Evolutionary conservation across 92 coral and sea anemone genomes (phyloP).

Genomic region (Porites evermanni): DNA sequence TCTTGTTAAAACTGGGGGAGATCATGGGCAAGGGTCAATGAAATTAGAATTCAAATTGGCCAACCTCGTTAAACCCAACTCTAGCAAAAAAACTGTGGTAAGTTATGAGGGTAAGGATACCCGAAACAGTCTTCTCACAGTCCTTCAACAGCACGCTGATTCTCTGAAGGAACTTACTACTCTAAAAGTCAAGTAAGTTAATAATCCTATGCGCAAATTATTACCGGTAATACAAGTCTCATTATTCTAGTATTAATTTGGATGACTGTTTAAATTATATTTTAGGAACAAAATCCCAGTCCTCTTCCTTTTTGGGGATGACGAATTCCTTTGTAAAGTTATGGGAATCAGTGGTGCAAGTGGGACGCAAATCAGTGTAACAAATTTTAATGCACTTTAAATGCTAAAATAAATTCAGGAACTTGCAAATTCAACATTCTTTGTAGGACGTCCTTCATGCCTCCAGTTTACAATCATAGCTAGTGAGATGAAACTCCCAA

Average conservation of each 20-base stretch:
- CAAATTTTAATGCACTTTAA: too few species aligned
- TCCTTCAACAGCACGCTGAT: slow-evolving; percentile 21
- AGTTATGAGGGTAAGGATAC: slow-evolving; percentile 17
- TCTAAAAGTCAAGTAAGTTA: slow-evolving; percentile 14
- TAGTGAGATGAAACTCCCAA: neutral
- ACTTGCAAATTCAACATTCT: too few species aligned
- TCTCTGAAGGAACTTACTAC: slow-evolving; percentile 16
- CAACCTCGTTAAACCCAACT: slow-evolving; percentile 31
- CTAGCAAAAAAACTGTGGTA: slow-evolving; percentile 39
- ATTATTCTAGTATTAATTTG: too few species aligned
- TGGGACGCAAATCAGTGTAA: neutral
- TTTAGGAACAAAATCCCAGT: neutral
- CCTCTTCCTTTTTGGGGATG: neutral
- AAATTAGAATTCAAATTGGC: slow-evolving; percentile 43
- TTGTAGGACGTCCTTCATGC: neutral
- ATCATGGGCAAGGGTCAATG: slow-evolving; percentile 34
- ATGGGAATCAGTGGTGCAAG: slow-evolving; percentile 27
- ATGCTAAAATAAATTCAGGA: too few species aligned
- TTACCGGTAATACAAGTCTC: too few species aligned
- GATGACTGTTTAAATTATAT: too few species aligned
- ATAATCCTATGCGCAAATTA: too few species aligned
- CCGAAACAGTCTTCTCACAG: slow-evolving; percentile 30
- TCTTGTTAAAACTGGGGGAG: slow-evolving; percentile 18
- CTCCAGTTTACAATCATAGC: neutral
- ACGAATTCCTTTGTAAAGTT: slow-evolving; percentile 1